Conservation (phyloP, 1,140 invertebrate species). For the Drosophila varians region DNA sequence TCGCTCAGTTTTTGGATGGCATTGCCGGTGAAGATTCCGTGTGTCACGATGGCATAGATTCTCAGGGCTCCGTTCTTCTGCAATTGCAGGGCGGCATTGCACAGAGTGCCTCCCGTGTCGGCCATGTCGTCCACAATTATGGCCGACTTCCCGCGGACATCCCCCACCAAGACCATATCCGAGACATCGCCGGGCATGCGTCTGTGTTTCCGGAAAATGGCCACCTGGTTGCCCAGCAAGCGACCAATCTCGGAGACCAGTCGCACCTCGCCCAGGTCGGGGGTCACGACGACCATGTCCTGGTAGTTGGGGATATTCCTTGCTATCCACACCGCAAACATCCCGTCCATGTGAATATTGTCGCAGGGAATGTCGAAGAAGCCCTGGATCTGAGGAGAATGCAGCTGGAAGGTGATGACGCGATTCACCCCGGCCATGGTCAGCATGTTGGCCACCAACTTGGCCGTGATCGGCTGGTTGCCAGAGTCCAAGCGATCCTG, state of each 20-base stretch:
- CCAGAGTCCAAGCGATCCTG: slow-evolving; percentile 14
- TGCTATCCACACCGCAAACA: slow-evolving; percentile 6
- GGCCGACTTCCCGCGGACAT: slow-evolving; percentile 5
- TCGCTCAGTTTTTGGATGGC: not conserved
- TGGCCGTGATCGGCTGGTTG: slow-evolving; percentile 27
- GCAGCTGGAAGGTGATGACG: slow-evolving; percentile 24
- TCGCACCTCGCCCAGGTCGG: slow-evolving; percentile 1
- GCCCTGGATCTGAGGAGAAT: slow-evolving; percentile 27
- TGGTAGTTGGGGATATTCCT: not conserved
- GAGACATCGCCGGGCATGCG: not conserved
- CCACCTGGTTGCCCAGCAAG: slow-evolving; percentile 4
- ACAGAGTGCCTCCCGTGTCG: not conserved
- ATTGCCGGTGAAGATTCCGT: slow-evolving; percentile 2
- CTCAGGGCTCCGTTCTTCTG: not conserved
- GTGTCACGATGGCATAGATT: slow-evolving; percentile 15
- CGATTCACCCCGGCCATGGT: slow-evolving; percentile 1
- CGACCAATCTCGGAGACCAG: not conserved
- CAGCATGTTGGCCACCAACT: slow-evolving; percentile 38
- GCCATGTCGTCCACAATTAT: slow-evolving; percentile 24
- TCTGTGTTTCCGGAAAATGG: slow-evolving; percentile 16
- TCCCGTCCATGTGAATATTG: slow-evolving; percentile 4
- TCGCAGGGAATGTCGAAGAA: slow-evolving; percentile 30
- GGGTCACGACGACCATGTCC: slow-evolving; percentile 13
- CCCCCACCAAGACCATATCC: slow-evolving; percentile 21
- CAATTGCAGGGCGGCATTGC: not conserved